Percentiles rank a stretch among this genome's conserved stretches.
phyloP scores from a whole-genome alignment of 2,113 vertebrate species.

The Leucoraja erinaceus region DNA sequence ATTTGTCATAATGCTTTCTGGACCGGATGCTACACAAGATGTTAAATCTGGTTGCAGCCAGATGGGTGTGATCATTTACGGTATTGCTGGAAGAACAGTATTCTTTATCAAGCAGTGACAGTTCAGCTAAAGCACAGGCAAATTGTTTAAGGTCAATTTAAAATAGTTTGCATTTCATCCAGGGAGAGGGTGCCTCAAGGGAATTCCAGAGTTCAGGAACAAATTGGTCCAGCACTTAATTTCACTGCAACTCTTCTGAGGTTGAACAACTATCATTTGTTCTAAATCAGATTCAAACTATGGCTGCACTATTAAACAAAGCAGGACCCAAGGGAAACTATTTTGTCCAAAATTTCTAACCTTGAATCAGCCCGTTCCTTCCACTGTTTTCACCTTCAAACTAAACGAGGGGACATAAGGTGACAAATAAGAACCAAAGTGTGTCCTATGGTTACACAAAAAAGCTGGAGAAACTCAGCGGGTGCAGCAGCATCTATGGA shows the following conservation, averaged over 20 bases:
- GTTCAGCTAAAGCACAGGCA: not conserved
- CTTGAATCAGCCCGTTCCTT: too few relatives aligned
- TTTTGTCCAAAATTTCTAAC: too few relatives aligned
- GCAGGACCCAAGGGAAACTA: not conserved
- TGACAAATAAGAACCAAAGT: too few relatives aligned
- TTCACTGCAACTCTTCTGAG: not conserved
- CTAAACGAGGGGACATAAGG: too few relatives aligned
- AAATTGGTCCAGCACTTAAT: not conserved
- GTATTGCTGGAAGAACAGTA: not conserved
- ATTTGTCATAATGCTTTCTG: not conserved
- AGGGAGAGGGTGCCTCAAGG: not conserved
- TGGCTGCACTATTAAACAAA: too few relatives aligned
- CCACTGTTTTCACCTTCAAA: too few relatives aligned
- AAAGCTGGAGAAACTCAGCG: too few relatives aligned
- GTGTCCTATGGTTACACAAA: too few relatives aligned
- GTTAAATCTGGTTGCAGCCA: not conserved
- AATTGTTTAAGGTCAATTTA: not conserved
- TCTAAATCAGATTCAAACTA: too few relatives aligned
- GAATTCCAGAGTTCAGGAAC: not conserved
- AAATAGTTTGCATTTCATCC: not conserved
- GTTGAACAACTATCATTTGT: too few relatives aligned
- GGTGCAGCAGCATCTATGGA: too few relatives aligned
- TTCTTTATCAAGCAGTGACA: not conserved
- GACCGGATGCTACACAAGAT: not conserved
- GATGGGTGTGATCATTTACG: not conserved